Percentiles rank a stretch among this genome's conserved stretches.
Conservation (phyloP, 2,797 vertebrate genomes). For the Sciurus carolinensis region DNA sequence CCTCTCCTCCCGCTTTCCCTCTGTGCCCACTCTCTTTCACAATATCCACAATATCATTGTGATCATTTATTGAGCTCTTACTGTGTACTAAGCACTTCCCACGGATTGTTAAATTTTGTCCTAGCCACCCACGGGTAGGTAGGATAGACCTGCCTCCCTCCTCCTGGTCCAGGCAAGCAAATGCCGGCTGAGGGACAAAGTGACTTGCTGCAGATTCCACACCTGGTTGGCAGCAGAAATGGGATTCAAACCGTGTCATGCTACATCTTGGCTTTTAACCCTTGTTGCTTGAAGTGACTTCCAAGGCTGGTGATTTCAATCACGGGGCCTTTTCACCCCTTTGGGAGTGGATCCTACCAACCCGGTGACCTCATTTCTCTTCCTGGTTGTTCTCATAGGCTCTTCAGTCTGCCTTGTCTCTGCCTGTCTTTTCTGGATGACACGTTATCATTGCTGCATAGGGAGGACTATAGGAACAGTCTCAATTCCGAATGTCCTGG, state of each 20-base stretch:
- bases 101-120: constrained; percentile 58
- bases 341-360: background rate
- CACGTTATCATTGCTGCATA: background rate
- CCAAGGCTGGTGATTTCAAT: constrained; percentile 17
- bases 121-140: background rate
- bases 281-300: background rate
- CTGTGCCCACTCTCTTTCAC: background rate
- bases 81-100: constrained; percentile 54
- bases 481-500: background rate
- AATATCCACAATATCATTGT: constrained; percentile 42
- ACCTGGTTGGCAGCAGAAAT: constrained; percentile 27
- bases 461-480: background rate
- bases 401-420: background rate
- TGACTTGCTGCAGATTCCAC: background rate
- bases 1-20: background rate
- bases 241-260: background rate
- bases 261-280: background rate
- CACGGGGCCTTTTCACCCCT: background rate
- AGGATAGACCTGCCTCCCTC: background rate
- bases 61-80: constrained; percentile 33
- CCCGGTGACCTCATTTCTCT: background rate
- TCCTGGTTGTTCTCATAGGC: background rate
- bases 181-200: constrained; percentile 43
- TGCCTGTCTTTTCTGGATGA: constrained; percentile 20
- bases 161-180: constrained; percentile 53